These are phyloP conservation scores for Zophobas morio DNA, from an alignment of 1,140 invertebrate species.

Conservation along the genomic window DNA sequence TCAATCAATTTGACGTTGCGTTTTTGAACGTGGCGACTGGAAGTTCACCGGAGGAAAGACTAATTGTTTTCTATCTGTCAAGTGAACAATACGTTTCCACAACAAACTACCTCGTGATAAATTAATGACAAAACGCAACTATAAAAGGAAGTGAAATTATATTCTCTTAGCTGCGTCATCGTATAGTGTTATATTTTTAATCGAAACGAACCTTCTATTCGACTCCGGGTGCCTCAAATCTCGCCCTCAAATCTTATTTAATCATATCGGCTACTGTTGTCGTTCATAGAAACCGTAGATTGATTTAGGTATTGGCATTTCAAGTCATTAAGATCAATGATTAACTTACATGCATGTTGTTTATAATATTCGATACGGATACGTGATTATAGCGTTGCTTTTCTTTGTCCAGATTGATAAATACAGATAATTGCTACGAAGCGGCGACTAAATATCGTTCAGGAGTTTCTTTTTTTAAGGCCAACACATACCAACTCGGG, in stretches of 20 bases:
- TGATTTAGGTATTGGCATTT: constrained; percentile 55
- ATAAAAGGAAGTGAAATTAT: constrained; percentile 57
- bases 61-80: constrained; percentile 62
- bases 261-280: constrained; percentile 56
- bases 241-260: constrained; percentile 53
- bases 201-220: constrained; percentile 52
- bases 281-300: constrained; percentile 52
- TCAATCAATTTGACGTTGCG: not conserved
- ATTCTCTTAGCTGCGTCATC: constrained; percentile 54
- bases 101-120: constrained; percentile 57
- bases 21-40: not conserved
- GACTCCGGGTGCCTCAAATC: constrained; percentile 46
- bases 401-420: constrained; percentile 40
- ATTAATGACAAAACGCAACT: constrained; percentile 58
- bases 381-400: constrained; percentile 33
- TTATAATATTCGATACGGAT: constrained; percentile 41
- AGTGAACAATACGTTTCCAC: constrained; percentile 55
- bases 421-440: constrained; percentile 41
- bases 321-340: constrained; percentile 56
- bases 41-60: constrained; percentile 47
- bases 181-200: constrained; percentile 57
- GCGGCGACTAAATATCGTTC: constrained; percentile 37
- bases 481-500: constrained; percentile 16
- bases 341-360: constrained; percentile 51
- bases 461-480: constrained; percentile 21